Evolutionary conservation across 2,797 vertebrate genomes (phyloP), one percentile per base, ranked within the genome.

Genomic region (Catharus ustulatus): DNA sequence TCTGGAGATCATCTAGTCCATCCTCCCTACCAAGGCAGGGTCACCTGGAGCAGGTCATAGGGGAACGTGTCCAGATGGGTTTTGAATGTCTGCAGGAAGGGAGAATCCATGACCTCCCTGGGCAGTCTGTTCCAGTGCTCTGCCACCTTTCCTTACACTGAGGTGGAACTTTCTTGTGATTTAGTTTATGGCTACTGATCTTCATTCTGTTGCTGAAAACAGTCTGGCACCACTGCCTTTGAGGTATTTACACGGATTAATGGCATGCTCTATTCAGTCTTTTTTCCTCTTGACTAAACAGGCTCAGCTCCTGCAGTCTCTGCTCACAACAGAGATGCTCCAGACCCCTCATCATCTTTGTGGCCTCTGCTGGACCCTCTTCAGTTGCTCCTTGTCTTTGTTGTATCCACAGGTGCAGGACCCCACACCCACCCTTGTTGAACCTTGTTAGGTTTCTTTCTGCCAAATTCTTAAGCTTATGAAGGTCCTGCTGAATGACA

Each of bases 151-250:
- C 40, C 34, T 64, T 10, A 32, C 11, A 22, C 9, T 72, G 21
- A 72, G 13, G 30, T 52, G 10, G 19, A 64, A 72, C 30, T 3
- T 23, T 40, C 13, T n/a, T 43, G n/a, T 30, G 46, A 14, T 64
- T 71, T 40, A 45, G 10, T 46, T 83, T 30, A 14, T 52, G 40
- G 26, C 7, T 38, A 14, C 17, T 52, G 5, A 45, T 71, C 12
- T 38, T 89, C 0, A 0, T 52, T 38, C n/a, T 64, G 30, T 66
- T 0, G 0, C 45, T 22, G 38, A 27, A 40, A 57, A 51, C 6
- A 45, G 15, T 57, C 17, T 61, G 24, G 15, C 29, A 13, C 26
- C 13, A 9, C 27, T 0, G 0, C 9, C 64, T 26, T 16, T 19
- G 52, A 46, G n/a, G 46, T 34, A 34, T 2, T 89, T 46, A 2